phyloP scores from a whole-genome alignment of 2,797 vertebrate species.

The Triplophysa bombifrons region DNA sequence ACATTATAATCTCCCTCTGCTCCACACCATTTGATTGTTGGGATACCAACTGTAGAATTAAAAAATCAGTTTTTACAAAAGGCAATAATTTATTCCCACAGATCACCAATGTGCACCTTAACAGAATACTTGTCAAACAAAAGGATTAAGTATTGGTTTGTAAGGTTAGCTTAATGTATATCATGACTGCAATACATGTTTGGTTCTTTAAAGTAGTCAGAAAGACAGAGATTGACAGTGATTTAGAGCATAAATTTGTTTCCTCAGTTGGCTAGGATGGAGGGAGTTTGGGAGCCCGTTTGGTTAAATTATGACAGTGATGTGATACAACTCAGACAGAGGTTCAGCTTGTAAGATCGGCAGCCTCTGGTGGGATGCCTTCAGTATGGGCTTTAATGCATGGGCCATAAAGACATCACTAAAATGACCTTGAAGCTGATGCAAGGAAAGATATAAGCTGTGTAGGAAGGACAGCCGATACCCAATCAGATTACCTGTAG shows the following conservation, averaged over 20 bases:
- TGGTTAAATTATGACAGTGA: neutral
- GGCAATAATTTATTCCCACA: neutral
- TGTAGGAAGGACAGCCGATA: slow-evolving; percentile 4
- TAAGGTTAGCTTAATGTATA: neutral
- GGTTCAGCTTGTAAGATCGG: slow-evolving; percentile 25
- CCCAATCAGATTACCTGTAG: slow-evolving; percentile 34
- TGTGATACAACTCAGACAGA: slow-evolving; percentile 10
- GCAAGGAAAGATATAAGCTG: neutral
- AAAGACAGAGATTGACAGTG: slow-evolving; percentile 35
- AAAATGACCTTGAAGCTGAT: slow-evolving; percentile 37
- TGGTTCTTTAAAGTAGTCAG: neutral
- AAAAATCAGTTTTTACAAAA: neutral
- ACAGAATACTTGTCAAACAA: neutral
- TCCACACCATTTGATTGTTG: slow-evolving; percentile 68
- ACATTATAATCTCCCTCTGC: slow-evolving; percentile 70
- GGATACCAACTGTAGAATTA: slow-evolving; percentile 61
- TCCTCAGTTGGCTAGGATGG: neutral
- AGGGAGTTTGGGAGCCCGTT: neutral
- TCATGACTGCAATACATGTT: neutral
- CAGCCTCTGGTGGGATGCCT: neutral
- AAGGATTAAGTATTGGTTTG: neutral
- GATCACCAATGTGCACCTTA: neutral
- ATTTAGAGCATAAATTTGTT: slow-evolving; percentile 21
- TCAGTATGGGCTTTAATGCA: neutral
- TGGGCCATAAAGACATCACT: slow-evolving; percentile 37